Percentiles rank a stretch among this genome's conserved stretches.
Conservation (phyloP, 2,888 invertebrate genomes). For the Mesoligia furuncula region DNA sequence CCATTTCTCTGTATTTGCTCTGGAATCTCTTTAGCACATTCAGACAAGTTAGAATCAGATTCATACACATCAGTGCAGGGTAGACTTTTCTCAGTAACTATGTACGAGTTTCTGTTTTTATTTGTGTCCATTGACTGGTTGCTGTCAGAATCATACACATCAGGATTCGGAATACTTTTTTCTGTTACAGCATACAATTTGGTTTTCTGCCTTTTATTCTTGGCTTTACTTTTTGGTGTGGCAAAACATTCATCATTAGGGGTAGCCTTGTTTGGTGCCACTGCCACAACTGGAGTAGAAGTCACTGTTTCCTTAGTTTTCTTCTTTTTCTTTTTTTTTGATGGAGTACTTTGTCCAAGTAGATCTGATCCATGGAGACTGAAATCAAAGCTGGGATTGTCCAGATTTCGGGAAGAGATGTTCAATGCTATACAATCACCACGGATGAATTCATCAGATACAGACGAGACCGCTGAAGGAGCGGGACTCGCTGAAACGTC, state of each 20-base stretch:
- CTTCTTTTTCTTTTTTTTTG: slow-evolving; percentile 85
- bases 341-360: slow-evolving; percentile 78
- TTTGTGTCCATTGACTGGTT: slow-evolving; percentile 81
- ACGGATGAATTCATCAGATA: slow-evolving; percentile 88
- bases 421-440: slow-evolving; percentile 88
- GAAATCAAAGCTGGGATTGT: slow-evolving; percentile 86
- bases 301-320: slow-evolving; percentile 80
- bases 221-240: slow-evolving; percentile 87
- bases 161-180: slow-evolving; percentile 84
- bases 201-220: slow-evolving; percentile 83
- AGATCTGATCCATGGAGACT: slow-evolving; percentile 87
- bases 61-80: slow-evolving; percentile 89
- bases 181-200: slow-evolving; percentile 82
- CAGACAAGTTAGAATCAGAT: slow-evolving; percentile 88
- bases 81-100: slow-evolving; percentile 82
- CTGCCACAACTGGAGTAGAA: slow-evolving; percentile 75
- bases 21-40: slow-evolving; percentile 68
- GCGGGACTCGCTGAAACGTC: slow-evolving; percentile 85
- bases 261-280: slow-evolving; percentile 61
- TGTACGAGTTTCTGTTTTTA: slow-evolving; percentile 76
- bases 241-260: slow-evolving; percentile 82
- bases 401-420: slow-evolving; percentile 82
- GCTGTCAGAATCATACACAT: slow-evolving; percentile 91
- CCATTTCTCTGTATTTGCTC: slow-evolving; percentile 60
- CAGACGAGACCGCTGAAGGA: slow-evolving; percentile 87